Evolutionary conservation across 92 coral and sea anemone genomes (phyloP).

Genomic region (Umimayanthus chanpuru): DNA sequence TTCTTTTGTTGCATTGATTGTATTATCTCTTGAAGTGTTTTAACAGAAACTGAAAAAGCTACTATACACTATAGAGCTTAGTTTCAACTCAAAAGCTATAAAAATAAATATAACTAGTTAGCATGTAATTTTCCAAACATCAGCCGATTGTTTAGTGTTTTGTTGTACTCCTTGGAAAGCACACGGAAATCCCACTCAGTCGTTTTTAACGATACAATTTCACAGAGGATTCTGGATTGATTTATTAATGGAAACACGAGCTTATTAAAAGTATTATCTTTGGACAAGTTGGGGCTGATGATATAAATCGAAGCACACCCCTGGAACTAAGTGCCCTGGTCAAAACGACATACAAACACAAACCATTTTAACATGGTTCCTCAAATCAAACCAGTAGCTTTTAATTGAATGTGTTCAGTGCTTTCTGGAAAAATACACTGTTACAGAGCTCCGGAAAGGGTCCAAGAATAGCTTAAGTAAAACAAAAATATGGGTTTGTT

Average conservation of each 20-base stretch:
- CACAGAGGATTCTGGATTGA: constrained; percentile 11
- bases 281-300: neutral
- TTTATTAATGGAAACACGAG: neutral
- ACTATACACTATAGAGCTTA: neutral
- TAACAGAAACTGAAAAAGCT: neutral
- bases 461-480: neutral
- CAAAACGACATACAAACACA: neutral
- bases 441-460: neutral
- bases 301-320: neutral
- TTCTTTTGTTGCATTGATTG: neutral
- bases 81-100: constrained; percentile 10
- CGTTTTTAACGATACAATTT: neutral
- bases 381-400: neutral
- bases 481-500: neutral
- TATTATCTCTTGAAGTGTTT: neutral
- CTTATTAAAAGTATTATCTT: neutral
- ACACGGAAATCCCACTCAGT: neutral
- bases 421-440: neutral
- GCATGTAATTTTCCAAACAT: neutral
- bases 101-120: neutral
- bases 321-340: neutral
- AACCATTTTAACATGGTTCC: neutral
- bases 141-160: neutral
- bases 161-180: neutral
- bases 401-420: neutral